Conservation (phyloP, 2,797 vertebrate species). For the Lepilemur septentrionalis region DNA sequence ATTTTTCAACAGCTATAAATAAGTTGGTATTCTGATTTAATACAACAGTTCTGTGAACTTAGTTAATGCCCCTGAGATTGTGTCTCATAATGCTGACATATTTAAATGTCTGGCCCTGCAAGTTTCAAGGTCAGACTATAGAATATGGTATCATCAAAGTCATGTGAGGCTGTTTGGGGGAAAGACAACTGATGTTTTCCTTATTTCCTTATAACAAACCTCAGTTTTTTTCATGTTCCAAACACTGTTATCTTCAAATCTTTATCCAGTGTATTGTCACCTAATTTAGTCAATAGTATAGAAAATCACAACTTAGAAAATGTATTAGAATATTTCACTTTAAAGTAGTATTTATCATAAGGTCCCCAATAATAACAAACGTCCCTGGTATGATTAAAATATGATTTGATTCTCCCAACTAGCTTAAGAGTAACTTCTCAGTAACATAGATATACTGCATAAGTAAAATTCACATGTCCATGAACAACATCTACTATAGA, state of each 20-base stretch:
- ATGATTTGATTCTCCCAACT: slow-evolving; percentile 5
- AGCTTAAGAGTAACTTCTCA: slow-evolving; percentile 45
- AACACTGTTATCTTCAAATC: background rate
- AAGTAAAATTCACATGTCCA: background rate
- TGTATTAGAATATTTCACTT: slow-evolving; percentile 47
- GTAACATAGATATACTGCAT: background rate
- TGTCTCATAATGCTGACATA: background rate
- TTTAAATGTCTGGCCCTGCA: background rate
- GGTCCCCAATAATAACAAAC: slow-evolving; percentile 40
- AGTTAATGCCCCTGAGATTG: background rate
- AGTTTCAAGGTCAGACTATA: background rate
- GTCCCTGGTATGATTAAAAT: slow-evolving; percentile 46
- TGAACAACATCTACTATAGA: background rate
- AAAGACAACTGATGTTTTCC: background rate
- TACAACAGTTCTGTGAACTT: background rate
- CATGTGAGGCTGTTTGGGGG: background rate
- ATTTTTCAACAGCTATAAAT: background rate
- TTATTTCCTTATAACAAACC: background rate
- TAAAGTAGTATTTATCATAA: slow-evolving; percentile 52
- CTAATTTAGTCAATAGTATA: slow-evolving; percentile 38
- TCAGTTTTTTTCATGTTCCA: background rate
- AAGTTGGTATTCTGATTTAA: background rate
- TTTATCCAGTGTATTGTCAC: background rate
- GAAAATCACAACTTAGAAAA: slow-evolving; percentile 53
- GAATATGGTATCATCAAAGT: background rate